phyloP scores from a whole-genome alignment of 2,113 vertebrate species.

The Microtus richardsoni region DNA sequence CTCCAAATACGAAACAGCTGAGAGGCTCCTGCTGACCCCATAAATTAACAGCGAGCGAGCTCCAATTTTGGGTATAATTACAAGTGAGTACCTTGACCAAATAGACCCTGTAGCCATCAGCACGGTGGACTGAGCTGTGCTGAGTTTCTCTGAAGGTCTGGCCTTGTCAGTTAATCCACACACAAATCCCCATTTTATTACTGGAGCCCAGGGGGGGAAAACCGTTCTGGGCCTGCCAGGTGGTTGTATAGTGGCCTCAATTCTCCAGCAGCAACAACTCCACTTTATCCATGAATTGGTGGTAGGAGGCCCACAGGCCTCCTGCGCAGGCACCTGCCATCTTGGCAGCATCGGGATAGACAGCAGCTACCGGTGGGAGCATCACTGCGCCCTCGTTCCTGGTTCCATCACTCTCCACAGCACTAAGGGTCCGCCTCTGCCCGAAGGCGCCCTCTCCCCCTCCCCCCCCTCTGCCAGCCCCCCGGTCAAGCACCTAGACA shows the following conservation, averaged over 20 bases:
- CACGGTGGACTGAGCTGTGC: slow-evolving; percentile 94
- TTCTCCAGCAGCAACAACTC: slow-evolving; percentile 91
- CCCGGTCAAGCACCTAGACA: not conserved
- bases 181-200: slow-evolving; percentile 89
- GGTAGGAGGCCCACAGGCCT: slow-evolving; percentile 92
- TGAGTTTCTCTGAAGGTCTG: slow-evolving; percentile 97
- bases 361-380: not conserved
- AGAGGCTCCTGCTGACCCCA: slow-evolving; percentile 93
- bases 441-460: slow-evolving; percentile 20
- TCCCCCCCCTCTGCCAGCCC: not conserved
- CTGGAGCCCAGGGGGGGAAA: too few relatives aligned
- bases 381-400: not conserved
- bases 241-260: slow-evolving; percentile 95
- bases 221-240: slow-evolving; percentile 88
- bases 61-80: slow-evolving; percentile 99
- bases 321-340: slow-evolving; percentile 85
- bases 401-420: slow-evolving; percentile 22
- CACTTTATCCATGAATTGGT: slow-evolving; percentile 91
- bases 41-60: slow-evolving; percentile 96
- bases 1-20: slow-evolving; percentile 97
- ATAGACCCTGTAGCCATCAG: slow-evolving; percentile 95
- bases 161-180: slow-evolving; percentile 95
- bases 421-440: not conserved
- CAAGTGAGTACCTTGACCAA: slow-evolving; percentile 99
- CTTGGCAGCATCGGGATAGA: not conserved